Conservation (phyloP, 2,888 invertebrate species). For the Glyphotaelius pellucidus region DNA sequence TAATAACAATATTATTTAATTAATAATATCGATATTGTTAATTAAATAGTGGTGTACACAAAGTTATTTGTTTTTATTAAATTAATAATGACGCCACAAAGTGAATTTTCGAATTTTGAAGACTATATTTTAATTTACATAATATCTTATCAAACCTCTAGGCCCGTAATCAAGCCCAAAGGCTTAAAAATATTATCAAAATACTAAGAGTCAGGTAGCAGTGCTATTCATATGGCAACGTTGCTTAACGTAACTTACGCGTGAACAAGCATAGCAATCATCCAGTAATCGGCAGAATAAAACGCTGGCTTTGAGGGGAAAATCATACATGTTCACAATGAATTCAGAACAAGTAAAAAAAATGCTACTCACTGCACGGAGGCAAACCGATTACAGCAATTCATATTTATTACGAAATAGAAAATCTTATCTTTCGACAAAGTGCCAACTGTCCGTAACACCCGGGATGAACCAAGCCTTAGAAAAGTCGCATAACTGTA, state of each 20-base stretch:
- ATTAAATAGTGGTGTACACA: too few relatives aligned
- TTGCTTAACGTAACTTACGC: not conserved
- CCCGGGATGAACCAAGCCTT: not conserved
- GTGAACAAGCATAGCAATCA: slow-evolving; percentile 8
- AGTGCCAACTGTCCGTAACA: not conserved
- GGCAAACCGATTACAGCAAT: not conserved
- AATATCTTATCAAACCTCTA: not conserved
- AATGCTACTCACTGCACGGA: not conserved
- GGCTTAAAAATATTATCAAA: too few relatives aligned
- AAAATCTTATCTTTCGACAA: not conserved
- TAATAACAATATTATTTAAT: too few relatives aligned
- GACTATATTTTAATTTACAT: not conserved
- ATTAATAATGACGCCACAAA: too few relatives aligned
- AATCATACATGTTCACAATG: not conserved
- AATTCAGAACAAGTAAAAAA: not conserved
- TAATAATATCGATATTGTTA: too few relatives aligned
- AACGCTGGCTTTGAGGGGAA: not conserved
- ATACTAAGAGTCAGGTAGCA: not conserved
- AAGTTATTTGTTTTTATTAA: too few relatives aligned
- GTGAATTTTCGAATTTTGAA: too few relatives aligned
- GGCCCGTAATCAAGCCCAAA: too few relatives aligned
- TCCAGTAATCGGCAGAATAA: slow-evolving; percentile 2
- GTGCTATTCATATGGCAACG: not conserved
- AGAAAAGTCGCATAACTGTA: slow-evolving; percentile 5
- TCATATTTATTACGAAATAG: not conserved